phyloP scores from a whole-genome alignment of 2,797 vertebrate genomes.

The Hipposideros larvatus region DNA sequence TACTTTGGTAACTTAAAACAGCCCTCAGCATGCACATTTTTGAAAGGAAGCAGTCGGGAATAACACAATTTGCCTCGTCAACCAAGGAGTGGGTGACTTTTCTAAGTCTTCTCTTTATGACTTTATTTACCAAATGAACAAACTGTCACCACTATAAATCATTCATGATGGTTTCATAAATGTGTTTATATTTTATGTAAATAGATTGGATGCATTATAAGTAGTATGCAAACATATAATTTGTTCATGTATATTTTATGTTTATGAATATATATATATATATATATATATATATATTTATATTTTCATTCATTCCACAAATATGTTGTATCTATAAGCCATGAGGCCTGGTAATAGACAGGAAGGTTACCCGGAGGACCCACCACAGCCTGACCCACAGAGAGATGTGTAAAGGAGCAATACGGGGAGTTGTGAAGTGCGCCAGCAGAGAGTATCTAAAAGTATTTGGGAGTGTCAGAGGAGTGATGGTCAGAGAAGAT shows the following conservation, averaged over 20 bases:
- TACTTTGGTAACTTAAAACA: constrained; percentile 50
- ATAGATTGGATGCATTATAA: neutral
- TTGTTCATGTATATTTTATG: neutral
- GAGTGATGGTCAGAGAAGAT: neutral
- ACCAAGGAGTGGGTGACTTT: neutral
- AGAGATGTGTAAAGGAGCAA: neutral
- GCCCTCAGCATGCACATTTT: constrained; percentile 41
- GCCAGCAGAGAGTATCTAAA: neutral
- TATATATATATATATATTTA: neutral
- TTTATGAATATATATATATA: neutral
- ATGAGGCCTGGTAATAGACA: neutral
- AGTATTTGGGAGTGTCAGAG: neutral
- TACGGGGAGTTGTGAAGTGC: neutral
- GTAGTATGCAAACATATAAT: neutral
- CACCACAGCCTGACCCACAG: neutral
- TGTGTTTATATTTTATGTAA: neutral
- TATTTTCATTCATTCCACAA: neutral
- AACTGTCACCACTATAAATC: neutral
- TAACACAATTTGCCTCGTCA: constrained; percentile 17
- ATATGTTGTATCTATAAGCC: neutral
- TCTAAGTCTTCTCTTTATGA: neutral
- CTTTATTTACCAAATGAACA: neutral
- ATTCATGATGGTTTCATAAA: constrained; percentile 23
- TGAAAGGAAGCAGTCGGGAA: neutral
- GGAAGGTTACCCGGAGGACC: neutral